Base-by-base conservation (phyloP, 1,140 invertebrate species). In the Zelostemma sp. region DNA sequence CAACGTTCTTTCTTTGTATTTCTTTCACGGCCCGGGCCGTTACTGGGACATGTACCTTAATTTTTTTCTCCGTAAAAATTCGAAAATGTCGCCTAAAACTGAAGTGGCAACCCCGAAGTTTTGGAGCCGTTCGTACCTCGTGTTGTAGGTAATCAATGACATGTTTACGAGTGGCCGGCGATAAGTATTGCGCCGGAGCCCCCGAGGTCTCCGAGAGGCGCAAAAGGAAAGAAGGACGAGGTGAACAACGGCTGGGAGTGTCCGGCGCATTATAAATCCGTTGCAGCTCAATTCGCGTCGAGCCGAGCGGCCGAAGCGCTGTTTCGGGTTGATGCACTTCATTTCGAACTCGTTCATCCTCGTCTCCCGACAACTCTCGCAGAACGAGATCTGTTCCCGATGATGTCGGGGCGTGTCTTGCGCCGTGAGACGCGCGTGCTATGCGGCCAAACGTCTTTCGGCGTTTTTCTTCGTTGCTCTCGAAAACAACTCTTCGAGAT, bases 241-340 rank as follows among this genome's bases (percentile, higher is more conserved):
- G 63, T 66, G 63, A 66, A 66, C 63, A 66, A 56, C 63, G 50
- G 51, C 51, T 60, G 63, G 50, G 56, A 55, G 57, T 67, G 58
- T 68, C 15, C 54, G 48, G 18, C n/a, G 64, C 50, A 67, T 67
- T 67, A 67, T 55, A 69, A 69, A 60, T 60, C 67, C 61, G 61
- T 60, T 64, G 67, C 67, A 61, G 67, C 61, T 69, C 67, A 69
- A 69, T 64, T 69, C 56, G 64, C 56, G 25, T 61, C 53, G 40
- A 47, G 33, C 18, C 25, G 53, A 67, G 21, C 45, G 28, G 45
- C 53, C 35, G 25, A 58, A 38, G 40, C 55, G 19, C 25, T 48
- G 50, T 58, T 64, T 56, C 53, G 61, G 68, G 67, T 67, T 73
- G 63, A 70, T 70, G 67, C 72, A 70, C 72, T 63, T 62, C 50